Conservation (phyloP, 92 coral and sea anemone genomes). For the Plumapathes pennacea region DNA sequence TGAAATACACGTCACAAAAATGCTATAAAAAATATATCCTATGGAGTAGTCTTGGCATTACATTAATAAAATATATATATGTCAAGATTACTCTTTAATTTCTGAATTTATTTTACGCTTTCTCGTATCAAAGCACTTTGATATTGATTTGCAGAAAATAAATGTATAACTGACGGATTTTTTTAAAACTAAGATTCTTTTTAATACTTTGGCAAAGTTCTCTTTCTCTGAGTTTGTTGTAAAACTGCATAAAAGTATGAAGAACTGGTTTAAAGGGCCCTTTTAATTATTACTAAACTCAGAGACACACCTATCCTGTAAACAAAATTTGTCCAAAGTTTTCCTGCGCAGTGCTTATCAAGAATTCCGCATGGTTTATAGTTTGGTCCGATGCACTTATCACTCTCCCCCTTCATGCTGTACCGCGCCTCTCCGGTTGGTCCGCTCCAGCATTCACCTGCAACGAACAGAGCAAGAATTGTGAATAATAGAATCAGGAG, state of each 20-base stretch:
- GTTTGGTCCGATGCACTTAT: slow-evolving; percentile 49
- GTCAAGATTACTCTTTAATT: no score
- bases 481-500: neutral
- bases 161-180: no score
- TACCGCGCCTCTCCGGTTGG: slow-evolving; percentile 8
- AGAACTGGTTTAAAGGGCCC: neutral
- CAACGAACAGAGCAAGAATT: neutral
- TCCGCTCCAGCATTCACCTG: slow-evolving; percentile 90
- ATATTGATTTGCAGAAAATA: no score
- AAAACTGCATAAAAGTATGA: neutral
- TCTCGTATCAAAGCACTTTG: no score
- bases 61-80: no score
- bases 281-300: neutral
- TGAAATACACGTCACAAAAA: no score
- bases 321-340: slow-evolving; percentile 58
- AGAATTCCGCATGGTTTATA: slow-evolving; percentile 27
- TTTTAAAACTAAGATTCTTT: no score
- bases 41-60: no score
- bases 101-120: no score
- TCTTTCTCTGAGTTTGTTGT: neutral
- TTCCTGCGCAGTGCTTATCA: slow-evolving; percentile 58
- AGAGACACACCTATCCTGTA: slow-evolving; percentile 55
- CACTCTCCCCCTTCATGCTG: slow-evolving; percentile 1
- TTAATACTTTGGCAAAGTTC: no score
- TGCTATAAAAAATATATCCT: no score